phyloP scores from a whole-genome alignment of 2,797 vertebrate genomes.

The Potorous gilbertii region DNA sequence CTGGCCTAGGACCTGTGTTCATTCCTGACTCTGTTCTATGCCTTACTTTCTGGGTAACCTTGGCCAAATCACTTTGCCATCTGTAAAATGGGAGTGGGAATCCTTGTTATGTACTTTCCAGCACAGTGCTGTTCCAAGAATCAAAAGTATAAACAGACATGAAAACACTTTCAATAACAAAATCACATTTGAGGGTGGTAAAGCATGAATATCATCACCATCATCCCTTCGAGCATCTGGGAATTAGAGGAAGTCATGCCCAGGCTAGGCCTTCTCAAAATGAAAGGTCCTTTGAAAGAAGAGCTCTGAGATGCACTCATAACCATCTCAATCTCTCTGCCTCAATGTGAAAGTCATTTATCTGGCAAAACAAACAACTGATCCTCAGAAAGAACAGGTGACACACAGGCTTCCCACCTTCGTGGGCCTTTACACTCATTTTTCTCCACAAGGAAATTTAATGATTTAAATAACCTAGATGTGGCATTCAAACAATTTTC shows the following conservation, averaged over 20 bases:
- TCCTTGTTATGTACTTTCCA: not conserved
- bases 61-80: conserved; percentile 4
- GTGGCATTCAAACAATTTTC: not conserved
- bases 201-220: not conserved
- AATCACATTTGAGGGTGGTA: not conserved
- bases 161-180: not conserved
- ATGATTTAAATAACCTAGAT: not conserved
- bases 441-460: conserved; percentile 1
- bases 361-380: not conserved
- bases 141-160: not conserved
- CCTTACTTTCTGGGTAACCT: not conserved
- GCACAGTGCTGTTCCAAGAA: not conserved
- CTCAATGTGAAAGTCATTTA: not conserved
- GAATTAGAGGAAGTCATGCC: not conserved
- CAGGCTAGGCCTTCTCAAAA: not conserved
- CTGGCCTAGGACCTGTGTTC: not conserved
- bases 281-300: not conserved
- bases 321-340: not conserved
- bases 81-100: not conserved
- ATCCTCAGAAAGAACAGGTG: conserved; percentile 28
- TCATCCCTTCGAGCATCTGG: not conserved
- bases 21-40: not conserved
- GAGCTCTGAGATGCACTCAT: not conserved
- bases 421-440: not conserved
- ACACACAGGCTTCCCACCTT: not conserved